phyloP scores from a whole-genome alignment of 2,888 invertebrate species.

The Kuschelorhynchus macadamiae region DNA sequence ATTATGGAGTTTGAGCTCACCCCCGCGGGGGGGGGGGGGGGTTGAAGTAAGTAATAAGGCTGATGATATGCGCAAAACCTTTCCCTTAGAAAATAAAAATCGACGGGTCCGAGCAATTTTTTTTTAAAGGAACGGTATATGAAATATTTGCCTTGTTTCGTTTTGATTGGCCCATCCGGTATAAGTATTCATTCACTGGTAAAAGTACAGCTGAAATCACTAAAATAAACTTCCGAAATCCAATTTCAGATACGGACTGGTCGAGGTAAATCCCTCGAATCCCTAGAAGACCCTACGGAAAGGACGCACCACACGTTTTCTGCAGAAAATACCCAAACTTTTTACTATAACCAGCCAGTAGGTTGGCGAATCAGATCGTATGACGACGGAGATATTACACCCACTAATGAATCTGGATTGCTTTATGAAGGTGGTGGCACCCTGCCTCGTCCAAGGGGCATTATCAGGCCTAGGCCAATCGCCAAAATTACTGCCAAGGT shows the following conservation, averaged over 20 bases:
- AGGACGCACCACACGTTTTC: conserved; percentile 74
- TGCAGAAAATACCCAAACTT: conserved; percentile 75
- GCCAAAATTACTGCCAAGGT: conserved; percentile 80
- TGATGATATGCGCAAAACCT: too few species aligned
- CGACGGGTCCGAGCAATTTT: too few species aligned
- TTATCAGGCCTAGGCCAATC: conserved; percentile 85
- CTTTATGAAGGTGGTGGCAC: conserved; percentile 84
- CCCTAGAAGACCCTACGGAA: conserved; percentile 84
- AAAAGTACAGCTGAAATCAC: too few species aligned
- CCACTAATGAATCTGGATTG: conserved; percentile 80
- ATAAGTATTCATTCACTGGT: too few species aligned
- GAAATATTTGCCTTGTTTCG: too few species aligned
- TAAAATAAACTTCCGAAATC: neutral
- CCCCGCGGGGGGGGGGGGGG: too few species aligned
- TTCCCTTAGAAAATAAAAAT: too few species aligned
- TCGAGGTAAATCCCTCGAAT: conserved; percentile 88
- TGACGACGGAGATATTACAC: conserved; percentile 92
- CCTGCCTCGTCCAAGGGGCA: conserved; percentile 85
- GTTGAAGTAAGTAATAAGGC: too few species aligned
- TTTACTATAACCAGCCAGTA: conserved; percentile 68
- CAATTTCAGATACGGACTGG: conserved; percentile 81
- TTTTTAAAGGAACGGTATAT: too few species aligned
- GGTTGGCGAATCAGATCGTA: conserved; percentile 76
- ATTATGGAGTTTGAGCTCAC: too few species aligned
- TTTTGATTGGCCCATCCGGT: too few species aligned